Evolutionary conservation across 1,140 invertebrate genomes (phyloP).

Genomic region (Mactra quadrangularis): DNA sequence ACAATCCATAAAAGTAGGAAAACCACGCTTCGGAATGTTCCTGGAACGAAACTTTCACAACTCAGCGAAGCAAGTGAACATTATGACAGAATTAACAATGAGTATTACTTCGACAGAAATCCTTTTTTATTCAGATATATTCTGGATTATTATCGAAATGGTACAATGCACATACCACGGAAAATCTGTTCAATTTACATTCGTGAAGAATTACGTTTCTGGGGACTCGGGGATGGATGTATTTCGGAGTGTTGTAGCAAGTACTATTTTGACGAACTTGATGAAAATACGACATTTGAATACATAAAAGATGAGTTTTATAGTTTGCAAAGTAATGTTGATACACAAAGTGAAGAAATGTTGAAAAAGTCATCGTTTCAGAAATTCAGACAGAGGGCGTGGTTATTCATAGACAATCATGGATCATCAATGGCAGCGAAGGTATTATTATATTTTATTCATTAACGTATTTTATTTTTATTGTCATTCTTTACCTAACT

Average conservation of each 20-base stretch:
- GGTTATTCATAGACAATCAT: conserved; percentile 52
- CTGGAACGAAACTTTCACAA: conserved; percentile 17
- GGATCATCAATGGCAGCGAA: conserved; percentile 39
- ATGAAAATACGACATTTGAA: conserved; percentile 44
- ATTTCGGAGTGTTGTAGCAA: conserved; percentile 56
- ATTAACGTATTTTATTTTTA: background rate
- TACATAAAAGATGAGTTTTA: conserved; percentile 55
- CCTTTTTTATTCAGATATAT: conserved; percentile 43
- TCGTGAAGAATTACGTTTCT: conserved; percentile 45
- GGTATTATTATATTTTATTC: conserved; percentile 5
- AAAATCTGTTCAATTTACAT: conserved; percentile 14
- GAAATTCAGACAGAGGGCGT: conserved; percentile 24
- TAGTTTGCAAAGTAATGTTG: conserved; percentile 22
- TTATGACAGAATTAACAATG: conserved; percentile 17
- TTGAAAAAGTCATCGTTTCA: background rate
- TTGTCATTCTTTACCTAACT: too few species aligned
- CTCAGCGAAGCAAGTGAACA: conserved; percentile 30
- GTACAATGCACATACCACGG: conserved; percentile 47
- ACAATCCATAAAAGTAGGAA: conserved; percentile 36
- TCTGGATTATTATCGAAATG: conserved; percentile 44
- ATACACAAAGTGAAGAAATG: background rate
- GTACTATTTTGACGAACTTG: conserved; percentile 45
- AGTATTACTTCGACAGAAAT: conserved; percentile 56
- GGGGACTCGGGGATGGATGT: conserved; percentile 33
- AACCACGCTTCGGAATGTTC: conserved; percentile 49